Base-by-base conservation (phyloP, 2,797 vertebrate genomes). In the Mus caroli region DNA sequence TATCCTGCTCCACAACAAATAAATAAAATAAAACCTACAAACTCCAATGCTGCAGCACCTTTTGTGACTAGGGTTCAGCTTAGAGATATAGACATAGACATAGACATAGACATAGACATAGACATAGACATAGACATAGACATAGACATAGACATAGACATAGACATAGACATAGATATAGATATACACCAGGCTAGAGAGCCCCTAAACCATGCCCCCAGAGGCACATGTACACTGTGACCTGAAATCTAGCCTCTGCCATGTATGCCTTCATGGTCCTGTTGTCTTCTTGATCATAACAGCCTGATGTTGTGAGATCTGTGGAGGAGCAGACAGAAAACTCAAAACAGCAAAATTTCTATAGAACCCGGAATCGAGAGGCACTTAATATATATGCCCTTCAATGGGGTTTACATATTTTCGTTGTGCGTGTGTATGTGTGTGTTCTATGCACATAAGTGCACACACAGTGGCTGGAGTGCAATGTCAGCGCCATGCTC, bases 51-150 rank as follows among this genome's bases (percentile, higher is more conserved):
- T 83, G 67, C 15, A 52, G 60, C 56, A 79, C 26, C 60, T 73
- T 96, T 97, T 94, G 94, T 14, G 24, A 92, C 56, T 34, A 28
- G 76, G 62, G 71, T 94, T 91, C 60, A 88, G 77, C 52, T 92
- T 92, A 43, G 4, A 43, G 43, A 43, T 43, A 43, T 43, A 43
- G 43, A 88, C 19, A 56, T n/a, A 92, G 85, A 71, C 14, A 76
- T 15, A 46, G 54, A 1, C 40, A 11, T 73, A 11, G 10, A 50
- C 37, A 88, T 90, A 64, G 20, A 37, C 37, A 90, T 84, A 64
- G 14, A 50, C 40, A 11, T 73, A 11, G 10, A 50, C 37, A 88
- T 90, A 64, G 20, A 43, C 5, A 43, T 43, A 43, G 43, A 43
- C 0, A 43, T 43, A 43, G 43, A 43, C 0, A 43, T 43, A 43